A percentile compares a stretch with the other conserved stretches of the same genome.
Evolutionary conservation across 2,888 invertebrate genomes (phyloP).

Genomic region (Danaus chrysippus): DNA sequence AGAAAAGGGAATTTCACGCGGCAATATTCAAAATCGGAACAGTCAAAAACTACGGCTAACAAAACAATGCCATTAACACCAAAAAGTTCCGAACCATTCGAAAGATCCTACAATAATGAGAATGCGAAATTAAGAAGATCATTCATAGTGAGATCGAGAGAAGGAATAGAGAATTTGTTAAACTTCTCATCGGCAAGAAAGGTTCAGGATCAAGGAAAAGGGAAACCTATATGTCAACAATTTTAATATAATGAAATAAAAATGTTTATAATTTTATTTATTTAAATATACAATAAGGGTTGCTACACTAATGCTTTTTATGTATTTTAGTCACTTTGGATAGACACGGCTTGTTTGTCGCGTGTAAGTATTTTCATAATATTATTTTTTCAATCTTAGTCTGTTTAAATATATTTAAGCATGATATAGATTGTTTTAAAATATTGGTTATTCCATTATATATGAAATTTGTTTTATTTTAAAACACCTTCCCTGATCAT

Average conservation of each 20-base stretch:
- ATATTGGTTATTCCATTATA: no score
- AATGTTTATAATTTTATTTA: neutral
- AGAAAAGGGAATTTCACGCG: slow-evolving; percentile 47
- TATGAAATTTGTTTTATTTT: no score
- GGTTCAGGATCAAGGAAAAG: slow-evolving; percentile 51
- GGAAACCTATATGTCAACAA: slow-evolving; percentile 48
- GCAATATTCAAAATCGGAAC: slow-evolving; percentile 53
- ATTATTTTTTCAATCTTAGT: neutral
- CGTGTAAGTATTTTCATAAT: slow-evolving; percentile 24
- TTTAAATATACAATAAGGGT: slow-evolving; percentile 19
- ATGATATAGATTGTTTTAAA: no score
- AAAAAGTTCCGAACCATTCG: slow-evolving; percentile 58
- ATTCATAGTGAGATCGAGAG: slow-evolving; percentile 68
- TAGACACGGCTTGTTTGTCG: slow-evolving; percentile 27
- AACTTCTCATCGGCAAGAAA: slow-evolving; percentile 59
- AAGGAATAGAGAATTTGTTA: slow-evolving; percentile 67
- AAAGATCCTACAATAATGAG: slow-evolving; percentile 52
- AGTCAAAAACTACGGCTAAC: slow-evolving; percentile 33
- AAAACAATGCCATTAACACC: slow-evolving; percentile 40
- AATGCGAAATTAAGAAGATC: slow-evolving; percentile 66
- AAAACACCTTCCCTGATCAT: no score
- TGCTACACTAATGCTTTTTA: slow-evolving; percentile 21
- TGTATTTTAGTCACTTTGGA: slow-evolving; percentile 23
- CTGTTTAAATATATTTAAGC: no score
- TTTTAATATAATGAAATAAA: slow-evolving; percentile 24